Evolutionary conservation across 2,113 vertebrate species (phyloP).

Genomic region (Anhinga rufa): DNA sequence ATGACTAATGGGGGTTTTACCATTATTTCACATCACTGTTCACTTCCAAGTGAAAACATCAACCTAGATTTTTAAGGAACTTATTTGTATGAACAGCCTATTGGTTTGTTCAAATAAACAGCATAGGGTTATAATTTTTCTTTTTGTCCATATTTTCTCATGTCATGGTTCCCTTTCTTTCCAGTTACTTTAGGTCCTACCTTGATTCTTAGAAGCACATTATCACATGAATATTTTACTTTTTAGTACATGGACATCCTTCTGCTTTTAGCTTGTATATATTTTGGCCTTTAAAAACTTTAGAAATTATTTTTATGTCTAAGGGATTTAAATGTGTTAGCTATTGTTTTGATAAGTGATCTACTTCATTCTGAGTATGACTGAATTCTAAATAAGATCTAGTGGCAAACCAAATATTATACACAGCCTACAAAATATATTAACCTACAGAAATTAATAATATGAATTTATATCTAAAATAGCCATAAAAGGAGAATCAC

Average conservation of each 20-base stretch:
- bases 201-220: background rate
- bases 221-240: background rate
- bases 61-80: background rate
- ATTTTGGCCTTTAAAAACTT: background rate
- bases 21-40: background rate
- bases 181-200: background rate
- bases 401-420: background rate
- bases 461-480: background rate
- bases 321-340: background rate
- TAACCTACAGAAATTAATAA: background rate
- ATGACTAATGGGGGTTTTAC: background rate
- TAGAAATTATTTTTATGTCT: background rate
- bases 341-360: background rate
- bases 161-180: background rate
- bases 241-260: background rate
- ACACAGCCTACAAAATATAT: background rate
- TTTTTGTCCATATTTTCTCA: background rate
- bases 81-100: background rate
- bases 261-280: background rate
- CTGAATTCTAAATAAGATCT: background rate
- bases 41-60: background rate
- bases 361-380: background rate
- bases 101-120: background rate
- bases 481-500: background rate
- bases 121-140: background rate